Evolutionary conservation across 2,888 invertebrate genomes (phyloP), one percentile per base, ranked within the genome.

Genomic region (Eledona agricola): DNA sequence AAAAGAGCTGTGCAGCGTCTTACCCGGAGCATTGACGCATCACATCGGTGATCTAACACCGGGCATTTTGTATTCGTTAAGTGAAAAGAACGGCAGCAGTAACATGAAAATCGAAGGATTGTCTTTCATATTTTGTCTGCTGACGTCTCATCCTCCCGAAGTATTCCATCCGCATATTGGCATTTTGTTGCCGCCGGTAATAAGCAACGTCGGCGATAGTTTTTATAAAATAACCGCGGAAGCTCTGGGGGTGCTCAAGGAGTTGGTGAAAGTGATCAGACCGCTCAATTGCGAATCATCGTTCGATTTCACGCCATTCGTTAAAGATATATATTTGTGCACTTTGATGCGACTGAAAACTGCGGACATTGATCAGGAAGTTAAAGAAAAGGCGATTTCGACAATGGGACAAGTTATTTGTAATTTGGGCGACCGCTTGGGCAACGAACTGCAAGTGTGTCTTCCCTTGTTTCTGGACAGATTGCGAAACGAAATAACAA

Each of bases 171-270:
- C 85, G 2, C 90, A 93, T 74, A 89, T 93, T 73, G 80, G 83
- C 1, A 83, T 87, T 13, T 77, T 96, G 25, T 83, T 93, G 55
- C 92, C 93, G 4, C 88, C 95, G 2, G 88, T 98, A 32, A 87
- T 96, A 32, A 82, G 87, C 51, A 90, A 95, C 20, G 96, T 98
- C 12, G 88, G 89, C 40, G 99, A 99, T 81, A 88, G 89, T 28
- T 99, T 99, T 80, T 99, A 99, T 80, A 99, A 99, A 80, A 97
- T 99, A 65, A 94, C 96, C 1, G 96, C 97, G 0, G 98, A 98
- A 76, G 97, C 97, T 1, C 79, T 98, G 43, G 79, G 93, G 12
- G 96, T 97, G 9, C 81, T 96, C 56, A 96, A 97, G 74, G 93
- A 95, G 59, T 81, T 98, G 52, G 94, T 97, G 12, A 93, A 93